These are phyloP conservation scores for Rafetus swinhoei DNA, from an alignment of 2,113 vertebrate species.

Conservation along the genomic window DNA sequence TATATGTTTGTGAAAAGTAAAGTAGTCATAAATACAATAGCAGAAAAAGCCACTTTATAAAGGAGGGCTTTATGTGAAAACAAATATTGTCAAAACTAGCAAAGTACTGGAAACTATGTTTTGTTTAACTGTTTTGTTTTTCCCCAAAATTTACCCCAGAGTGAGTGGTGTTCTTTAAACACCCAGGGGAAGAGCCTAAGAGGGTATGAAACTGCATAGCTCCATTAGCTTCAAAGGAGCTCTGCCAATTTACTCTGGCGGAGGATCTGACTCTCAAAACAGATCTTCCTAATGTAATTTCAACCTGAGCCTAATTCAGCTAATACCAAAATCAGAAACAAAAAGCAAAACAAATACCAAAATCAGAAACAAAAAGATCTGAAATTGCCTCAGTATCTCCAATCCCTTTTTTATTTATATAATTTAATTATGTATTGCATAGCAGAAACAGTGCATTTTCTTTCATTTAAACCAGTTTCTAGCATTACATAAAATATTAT, in stretches of 20 bases:
- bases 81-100: not conserved
- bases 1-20: not conserved
- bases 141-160: not conserved
- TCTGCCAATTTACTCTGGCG: not conserved
- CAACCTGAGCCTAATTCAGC: not conserved
- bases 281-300: not conserved
- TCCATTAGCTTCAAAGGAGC: not conserved
- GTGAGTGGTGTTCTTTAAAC: not conserved
- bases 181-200: not conserved
- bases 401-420: not conserved
- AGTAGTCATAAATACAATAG: not conserved
- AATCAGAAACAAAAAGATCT: not conserved
- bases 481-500: not conserved
- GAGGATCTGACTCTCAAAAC: not conserved
- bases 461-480: not conserved
- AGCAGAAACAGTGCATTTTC: not conserved
- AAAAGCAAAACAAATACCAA: not conserved
- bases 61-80: not conserved
- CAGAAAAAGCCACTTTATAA: not conserved
- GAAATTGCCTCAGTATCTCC: not conserved
- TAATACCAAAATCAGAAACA: slow-evolving; percentile 26
- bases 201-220: slow-evolving; percentile 1
- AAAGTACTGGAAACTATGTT: not conserved
- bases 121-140: not conserved
- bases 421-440: not conserved